Evolutionary conservation across 2,797 vertebrate genomes (phyloP), one percentile per base, ranked within the genome.

Genomic region (Distichodus sexfasciatus): DNA sequence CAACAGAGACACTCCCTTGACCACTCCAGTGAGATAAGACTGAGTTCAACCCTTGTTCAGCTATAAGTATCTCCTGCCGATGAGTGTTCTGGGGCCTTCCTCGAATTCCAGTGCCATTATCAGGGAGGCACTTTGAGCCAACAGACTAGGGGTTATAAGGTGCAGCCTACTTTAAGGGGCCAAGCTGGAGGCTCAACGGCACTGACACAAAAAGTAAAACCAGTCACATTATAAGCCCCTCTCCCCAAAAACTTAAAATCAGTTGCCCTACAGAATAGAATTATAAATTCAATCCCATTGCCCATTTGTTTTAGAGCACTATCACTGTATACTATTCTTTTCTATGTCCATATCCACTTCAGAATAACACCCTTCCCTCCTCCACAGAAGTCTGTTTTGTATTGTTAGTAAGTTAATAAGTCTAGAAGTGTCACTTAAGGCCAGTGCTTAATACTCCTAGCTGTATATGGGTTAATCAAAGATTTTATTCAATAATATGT

Each of bases 11-110:
- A 57, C 59, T 55, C n/a, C 15, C 41, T 48, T 50, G 41, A 28
- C 54, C 61, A 65, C 53, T 67, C 63, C 29, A 77, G 31, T 46
- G 38, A 31, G 50, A 67, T 66, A 70, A 73, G 47, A 66, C 61
- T 24, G 41, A 66, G 28, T 26, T 36, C 21, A 57, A 48, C 21
- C n/a, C 38, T 51, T 59, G 44, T 54, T 63, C 54, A 10, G 28
- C 35, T 4, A 5, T 50, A 54, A 57, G 61, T 36, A 55, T 40
- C 36, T 29, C 64, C 35, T 40, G 38, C n/a, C 48, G 72, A 72
- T 54, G 24, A 57, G 24, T 24, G 10, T 36, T 36, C 17, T 47
- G 6, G 40, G 55, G 12, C 15, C 60, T 17, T 59, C 26, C 44
- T 21, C 53, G 36, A 75, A 61, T 58, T 21, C 21, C 17, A 55